Base-by-base conservation (phyloP, 2,113 vertebrate genomes). In the Cochlearius cochlearius region DNA sequence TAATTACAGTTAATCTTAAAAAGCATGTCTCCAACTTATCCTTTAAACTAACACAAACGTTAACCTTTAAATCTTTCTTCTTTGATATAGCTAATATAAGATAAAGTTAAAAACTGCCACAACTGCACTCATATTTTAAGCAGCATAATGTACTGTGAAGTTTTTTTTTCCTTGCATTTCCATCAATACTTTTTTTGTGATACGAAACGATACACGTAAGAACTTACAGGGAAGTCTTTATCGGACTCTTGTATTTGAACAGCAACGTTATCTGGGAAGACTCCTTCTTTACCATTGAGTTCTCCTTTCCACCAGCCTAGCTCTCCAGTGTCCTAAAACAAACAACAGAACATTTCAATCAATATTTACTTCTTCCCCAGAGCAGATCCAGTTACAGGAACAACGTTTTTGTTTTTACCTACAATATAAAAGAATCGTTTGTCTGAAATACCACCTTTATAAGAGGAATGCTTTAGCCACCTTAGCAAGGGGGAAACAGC, bases 241-340 rank as follows among this genome's bases (percentile, higher is more conserved):
- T 99, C 99, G 66, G 97, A 86, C 36, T 99, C 99, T 77, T 96
- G 96, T 94, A 99, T 97, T 90, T 98, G 94, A 97, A 96, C 11
- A 64, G 99, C 99, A 96, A 99, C 99, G 94, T 99, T 99, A 93
- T 99, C 99, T 60, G 99, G 99, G 94, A 99, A 99, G 67, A 99
- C 98, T 12, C 99, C 99, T 95, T 99, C 98, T 98, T 95, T 99
- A 50, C 99, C 99, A 56, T 97, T 98, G 30, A 99, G 91, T 81
- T 99, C 99, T 60, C 99, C 99, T 97, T 97, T 98, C 99, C 99
- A 99, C 99, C 99, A 99, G 86, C 99, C 99, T 7, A 96, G 87
- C 85, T 99, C 99, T 68, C 99, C 99, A 59, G 99, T 99, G 74
- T 99, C 99, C 99, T 99, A 96, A 92, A 97, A 96, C 5, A 96